A percentile compares a stretch with the other conserved stretches of the same genome.
phyloP scores from a whole-genome alignment of 2,888 invertebrate species.

The Linyphia triangularis region DNA sequence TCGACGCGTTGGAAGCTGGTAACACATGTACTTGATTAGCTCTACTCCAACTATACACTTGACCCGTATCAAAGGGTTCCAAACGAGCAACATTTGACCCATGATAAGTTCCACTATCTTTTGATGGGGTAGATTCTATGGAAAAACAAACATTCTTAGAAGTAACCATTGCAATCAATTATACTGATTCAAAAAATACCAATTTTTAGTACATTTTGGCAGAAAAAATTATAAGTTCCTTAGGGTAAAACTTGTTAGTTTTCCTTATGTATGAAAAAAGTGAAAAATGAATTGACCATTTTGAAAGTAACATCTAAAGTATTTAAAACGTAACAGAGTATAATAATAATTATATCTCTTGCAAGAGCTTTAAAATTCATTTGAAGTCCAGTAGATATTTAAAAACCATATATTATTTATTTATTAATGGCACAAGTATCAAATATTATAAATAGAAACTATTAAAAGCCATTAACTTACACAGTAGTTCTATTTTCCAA shows the following conservation, averaged over 20 bases:
- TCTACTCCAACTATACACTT: slow-evolving; percentile 95
- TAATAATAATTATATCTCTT: no score
- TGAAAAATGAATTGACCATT: no score
- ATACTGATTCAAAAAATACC: not conserved
- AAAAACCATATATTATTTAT: no score
- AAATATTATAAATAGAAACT: no score
- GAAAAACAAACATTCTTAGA: not conserved
- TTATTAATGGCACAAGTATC: no score
- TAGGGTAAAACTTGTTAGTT: not conserved
- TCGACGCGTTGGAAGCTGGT: slow-evolving; percentile 79
- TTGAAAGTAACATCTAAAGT: no score
- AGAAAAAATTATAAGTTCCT: not conserved
- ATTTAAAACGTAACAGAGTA: no score
- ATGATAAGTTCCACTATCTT: slow-evolving; percentile 53
- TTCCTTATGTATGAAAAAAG: no score
- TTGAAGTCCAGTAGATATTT: no score
- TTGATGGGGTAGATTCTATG: slow-evolving; percentile 69
- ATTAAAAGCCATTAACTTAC: no score
- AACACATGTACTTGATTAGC: slow-evolving; percentile 94
- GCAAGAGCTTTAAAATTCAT: no score
- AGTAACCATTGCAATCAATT: not conserved
- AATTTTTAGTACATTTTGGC: not conserved
- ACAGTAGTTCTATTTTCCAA: no score
- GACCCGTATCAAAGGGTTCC: slow-evolving; percentile 93
- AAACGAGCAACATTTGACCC: slow-evolving; percentile 82